Percentiles rank a stretch among this genome's conserved stretches.
These are phyloP conservation scores for Danio choprae DNA, from an alignment of 2,797 vertebrate species.

Conservation along the genomic window DNA sequence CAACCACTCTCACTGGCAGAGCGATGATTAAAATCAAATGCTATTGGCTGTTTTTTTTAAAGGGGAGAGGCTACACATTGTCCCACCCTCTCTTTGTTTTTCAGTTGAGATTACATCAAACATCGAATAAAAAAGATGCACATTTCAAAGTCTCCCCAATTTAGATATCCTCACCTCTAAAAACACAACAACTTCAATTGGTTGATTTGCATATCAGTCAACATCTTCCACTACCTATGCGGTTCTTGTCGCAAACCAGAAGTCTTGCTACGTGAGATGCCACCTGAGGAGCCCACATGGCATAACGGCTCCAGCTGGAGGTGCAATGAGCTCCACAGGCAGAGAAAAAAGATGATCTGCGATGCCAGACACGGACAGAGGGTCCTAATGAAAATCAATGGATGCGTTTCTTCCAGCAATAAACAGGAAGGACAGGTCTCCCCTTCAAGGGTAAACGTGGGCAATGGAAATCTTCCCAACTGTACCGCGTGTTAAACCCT, in stretches of 20 bases:
- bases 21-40: too few species aligned
- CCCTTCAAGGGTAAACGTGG: conserved; percentile 59
- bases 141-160: background rate
- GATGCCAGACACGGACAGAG: conserved; percentile 59
- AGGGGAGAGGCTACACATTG: too few species aligned
- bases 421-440: conserved; percentile 55
- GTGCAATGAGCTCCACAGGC: conserved; percentile 17
- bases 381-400: conserved; percentile 65
- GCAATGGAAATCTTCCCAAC: conserved; percentile 59
- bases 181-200: background rate
- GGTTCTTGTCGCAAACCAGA: background rate
- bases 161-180: background rate
- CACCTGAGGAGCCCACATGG: conserved; percentile 34
- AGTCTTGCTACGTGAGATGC: background rate
- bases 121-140: too few species aligned
- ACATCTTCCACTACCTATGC: background rate
- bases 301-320: conserved; percentile 31
- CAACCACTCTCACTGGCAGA: too few species aligned
- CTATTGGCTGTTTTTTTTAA: too few species aligned
- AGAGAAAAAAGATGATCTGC: conserved; percentile 43
- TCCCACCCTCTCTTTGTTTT: too few species aligned
- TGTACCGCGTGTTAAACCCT: conserved; percentile 22
- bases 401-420: conserved; percentile 55
- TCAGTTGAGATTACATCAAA: too few species aligned
- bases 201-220: background rate